phyloP scores from a whole-genome alignment of 2,888 invertebrate genomes.

The Orthosia cruda region DNA sequence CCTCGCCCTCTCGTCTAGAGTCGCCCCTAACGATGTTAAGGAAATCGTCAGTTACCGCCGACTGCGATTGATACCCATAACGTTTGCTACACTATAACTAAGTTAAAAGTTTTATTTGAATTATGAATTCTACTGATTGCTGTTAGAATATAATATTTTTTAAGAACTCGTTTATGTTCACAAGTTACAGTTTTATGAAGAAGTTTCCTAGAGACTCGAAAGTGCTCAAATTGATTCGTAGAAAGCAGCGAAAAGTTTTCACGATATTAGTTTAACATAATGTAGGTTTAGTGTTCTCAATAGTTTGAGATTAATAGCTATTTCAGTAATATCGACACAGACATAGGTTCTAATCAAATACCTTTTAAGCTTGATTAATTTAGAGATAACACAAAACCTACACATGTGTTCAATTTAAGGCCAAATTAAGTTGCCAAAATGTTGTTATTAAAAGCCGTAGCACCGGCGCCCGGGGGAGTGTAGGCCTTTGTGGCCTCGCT shows the following conservation, averaged over 20 bases:
- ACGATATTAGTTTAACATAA: constrained; percentile 1
- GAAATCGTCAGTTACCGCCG: constrained; percentile 75
- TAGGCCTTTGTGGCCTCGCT: constrained; percentile 49
- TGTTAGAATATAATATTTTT: constrained; percentile 33
- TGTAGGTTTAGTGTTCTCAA: background rate
- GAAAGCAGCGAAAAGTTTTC: background rate
- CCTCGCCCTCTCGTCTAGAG: constrained; percentile 40
- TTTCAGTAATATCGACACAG: constrained; percentile 13
- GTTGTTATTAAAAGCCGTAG: constrained; percentile 62
- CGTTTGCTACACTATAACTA: constrained; percentile 61
- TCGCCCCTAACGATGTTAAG: constrained; percentile 74
- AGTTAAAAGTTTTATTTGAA: constrained; percentile 64
- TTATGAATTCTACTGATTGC: constrained; percentile 47
- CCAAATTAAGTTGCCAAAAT: constrained; percentile 64
- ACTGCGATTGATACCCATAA: constrained; percentile 72
- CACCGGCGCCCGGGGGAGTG: constrained; percentile 11
- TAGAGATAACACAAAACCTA: constrained; percentile 41
- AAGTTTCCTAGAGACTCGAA: constrained; percentile 13
- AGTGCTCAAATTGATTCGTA: constrained; percentile 7
- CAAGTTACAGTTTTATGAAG: constrained; percentile 25
- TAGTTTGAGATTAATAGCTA: constrained; percentile 17
- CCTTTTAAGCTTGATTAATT: constrained; percentile 49
- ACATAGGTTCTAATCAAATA: constrained; percentile 32
- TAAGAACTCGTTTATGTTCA: constrained; percentile 29
- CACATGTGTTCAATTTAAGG: constrained; percentile 59